A percentile compares a stretch with the other conserved stretches of the same genome.
These are phyloP conservation scores for Pluvianellus socialis DNA, from an alignment of 2,113 vertebrate genomes.

Conservation along the genomic window DNA sequence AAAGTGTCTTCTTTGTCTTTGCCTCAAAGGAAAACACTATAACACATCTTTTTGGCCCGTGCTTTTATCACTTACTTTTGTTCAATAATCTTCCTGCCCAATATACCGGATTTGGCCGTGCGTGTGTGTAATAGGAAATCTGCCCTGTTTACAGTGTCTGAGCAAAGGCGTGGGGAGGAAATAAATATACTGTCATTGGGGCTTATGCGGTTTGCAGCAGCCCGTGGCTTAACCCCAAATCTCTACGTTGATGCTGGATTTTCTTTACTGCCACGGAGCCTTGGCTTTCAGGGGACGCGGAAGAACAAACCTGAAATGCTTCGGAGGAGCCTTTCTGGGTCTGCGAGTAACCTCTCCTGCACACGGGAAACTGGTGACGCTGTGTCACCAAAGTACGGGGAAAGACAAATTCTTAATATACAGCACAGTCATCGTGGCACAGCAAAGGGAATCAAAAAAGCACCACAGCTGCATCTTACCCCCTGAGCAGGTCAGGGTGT, in stretches of 20 bases:
- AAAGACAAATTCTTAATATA: not conserved
- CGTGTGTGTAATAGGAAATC: constrained; percentile 48
- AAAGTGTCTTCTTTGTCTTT: constrained; percentile 73
- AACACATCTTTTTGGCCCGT: constrained; percentile 58
- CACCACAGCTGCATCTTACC: not conserved
- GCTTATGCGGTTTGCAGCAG: not conserved
- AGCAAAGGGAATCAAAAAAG: not conserved
- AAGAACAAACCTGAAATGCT: not conserved
- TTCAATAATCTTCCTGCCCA: constrained; percentile 69
- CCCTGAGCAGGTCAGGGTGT: fast-evolving
- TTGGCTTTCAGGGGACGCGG: not conserved
- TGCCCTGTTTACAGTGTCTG: not conserved
- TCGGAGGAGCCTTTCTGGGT: not conserved
- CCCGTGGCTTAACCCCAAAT: constrained; percentile 26
- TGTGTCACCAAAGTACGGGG: fast-evolving
- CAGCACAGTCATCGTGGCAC: fast-evolving
- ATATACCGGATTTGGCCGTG: not conserved
- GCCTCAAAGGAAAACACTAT: constrained; percentile 71
- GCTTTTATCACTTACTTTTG: constrained; percentile 70
- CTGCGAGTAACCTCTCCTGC: not conserved
- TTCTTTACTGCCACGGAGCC: not conserved
- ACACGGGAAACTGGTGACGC: fast-evolving
- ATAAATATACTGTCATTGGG: constrained; percentile 44
- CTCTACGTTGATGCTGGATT: not conserved
- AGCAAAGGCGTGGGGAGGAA: constrained; percentile 10